These are phyloP conservation scores for Danio jaintianensis DNA, from an alignment of 2,797 vertebrate genomes.

Conservation along the genomic window DNA sequence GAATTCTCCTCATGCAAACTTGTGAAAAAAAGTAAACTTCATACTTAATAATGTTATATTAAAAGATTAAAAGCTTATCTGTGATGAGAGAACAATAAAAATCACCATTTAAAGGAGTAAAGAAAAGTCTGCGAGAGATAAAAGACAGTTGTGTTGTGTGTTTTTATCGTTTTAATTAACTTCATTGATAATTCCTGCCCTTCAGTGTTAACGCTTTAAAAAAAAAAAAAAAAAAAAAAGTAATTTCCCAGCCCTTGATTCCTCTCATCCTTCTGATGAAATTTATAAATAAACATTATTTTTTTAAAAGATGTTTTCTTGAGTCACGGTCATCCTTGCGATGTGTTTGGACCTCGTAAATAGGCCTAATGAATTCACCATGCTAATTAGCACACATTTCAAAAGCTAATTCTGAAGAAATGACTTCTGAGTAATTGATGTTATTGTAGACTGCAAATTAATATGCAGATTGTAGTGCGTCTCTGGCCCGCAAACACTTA, in stretches of 20 bases:
- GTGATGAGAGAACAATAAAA: constrained; percentile 57
- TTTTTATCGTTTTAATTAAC: constrained; percentile 73
- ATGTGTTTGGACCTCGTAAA: constrained; percentile 43
- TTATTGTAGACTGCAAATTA: constrained; percentile 46
- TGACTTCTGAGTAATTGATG: constrained; percentile 28
- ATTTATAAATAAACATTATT: neutral
- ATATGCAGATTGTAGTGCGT: constrained; percentile 25
- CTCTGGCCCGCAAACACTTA: constrained; percentile 1
- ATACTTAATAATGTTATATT: neutral
- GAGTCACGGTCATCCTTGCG: constrained; percentile 25
- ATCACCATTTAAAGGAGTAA: constrained; percentile 72
- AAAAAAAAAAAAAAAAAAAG: constrained; percentile 68
- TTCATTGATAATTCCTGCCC: constrained; percentile 53
- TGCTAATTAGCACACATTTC: constrained; percentile 61
- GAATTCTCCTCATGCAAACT: neutral
- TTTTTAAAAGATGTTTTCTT: neutral
- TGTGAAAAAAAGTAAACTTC: neutral
- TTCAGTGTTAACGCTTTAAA: constrained; percentile 57
- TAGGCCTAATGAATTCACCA: constrained; percentile 47
- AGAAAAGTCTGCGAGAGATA: constrained; percentile 44
- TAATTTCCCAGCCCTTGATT: constrained; percentile 59
- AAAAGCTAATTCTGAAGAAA: constrained; percentile 53
- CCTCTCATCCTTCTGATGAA: constrained; percentile 35
- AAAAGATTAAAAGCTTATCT: neutral
- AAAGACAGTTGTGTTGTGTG: constrained; percentile 55